Evolutionary conservation across 1,140 invertebrate genomes (phyloP).

Genomic region (Sarcophaga peregrina): DNA sequence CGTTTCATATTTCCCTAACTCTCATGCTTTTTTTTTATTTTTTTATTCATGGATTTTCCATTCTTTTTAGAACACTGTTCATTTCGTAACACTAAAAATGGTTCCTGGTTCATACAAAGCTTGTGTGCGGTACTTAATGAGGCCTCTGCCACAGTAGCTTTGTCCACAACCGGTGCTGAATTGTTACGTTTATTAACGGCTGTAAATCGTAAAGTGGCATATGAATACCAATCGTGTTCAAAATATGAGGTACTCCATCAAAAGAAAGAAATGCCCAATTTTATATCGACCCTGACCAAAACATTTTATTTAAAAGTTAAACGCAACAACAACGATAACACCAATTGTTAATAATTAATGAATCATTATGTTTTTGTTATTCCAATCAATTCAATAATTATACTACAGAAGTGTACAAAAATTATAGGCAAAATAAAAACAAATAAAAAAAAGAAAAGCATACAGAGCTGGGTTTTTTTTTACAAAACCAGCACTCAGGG

Average conservation of each 20-base stretch:
- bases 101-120: conserved; percentile 84
- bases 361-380: background rate
- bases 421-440: no score
- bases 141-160: conserved; percentile 56
- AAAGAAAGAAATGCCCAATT: conserved; percentile 79
- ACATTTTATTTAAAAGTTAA: conserved; percentile 64
- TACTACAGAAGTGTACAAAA: no score
- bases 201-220: conserved; percentile 73
- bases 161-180: conserved; percentile 66
- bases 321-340: background rate
- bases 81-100: conserved; percentile 76
- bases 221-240: conserved; percentile 74
- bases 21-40: background rate
- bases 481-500: no score
- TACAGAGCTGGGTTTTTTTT: no score
- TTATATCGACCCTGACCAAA: conserved; percentile 79
- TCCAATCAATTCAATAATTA: no score
- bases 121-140: conserved; percentile 72
- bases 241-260: conserved; percentile 70
- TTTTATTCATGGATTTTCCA: background rate
- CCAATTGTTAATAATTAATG: background rate
- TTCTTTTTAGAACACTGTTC: conserved; percentile 71
- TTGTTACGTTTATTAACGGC: conserved; percentile 75
- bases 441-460: no score
- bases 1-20: background rate